phyloP scores from a whole-genome alignment of 2,797 vertebrate genomes.

The Arrhamphus sclerolepis region DNA sequence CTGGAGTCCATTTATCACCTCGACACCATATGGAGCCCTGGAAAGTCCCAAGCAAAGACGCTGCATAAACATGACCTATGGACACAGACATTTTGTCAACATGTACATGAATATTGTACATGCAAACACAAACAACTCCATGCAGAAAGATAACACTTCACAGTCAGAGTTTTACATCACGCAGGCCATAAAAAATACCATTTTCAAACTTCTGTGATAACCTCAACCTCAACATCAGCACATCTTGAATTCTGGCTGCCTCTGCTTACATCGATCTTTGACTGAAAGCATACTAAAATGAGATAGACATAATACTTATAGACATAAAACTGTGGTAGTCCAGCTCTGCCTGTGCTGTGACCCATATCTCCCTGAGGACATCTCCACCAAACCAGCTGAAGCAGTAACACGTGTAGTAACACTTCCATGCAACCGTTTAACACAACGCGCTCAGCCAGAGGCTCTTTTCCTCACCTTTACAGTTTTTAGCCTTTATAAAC shows the following conservation, averaged over 20 bases:
- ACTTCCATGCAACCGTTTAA: slow-evolving; percentile 59
- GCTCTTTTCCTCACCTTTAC: slow-evolving; percentile 51
- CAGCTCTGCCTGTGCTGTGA: slow-evolving; percentile 37
- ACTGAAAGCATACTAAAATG: slow-evolving; percentile 16
- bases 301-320: slow-evolving; percentile 43
- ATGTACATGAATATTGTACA: slow-evolving; percentile 13
- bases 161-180: too few species aligned
- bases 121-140: slow-evolving; percentile 19
- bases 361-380: slow-evolving; percentile 77
- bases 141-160: background rate
- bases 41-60: slow-evolving; percentile 45
- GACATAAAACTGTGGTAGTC: slow-evolving; percentile 28
- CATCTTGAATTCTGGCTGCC: slow-evolving; percentile 16
- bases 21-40: slow-evolving; percentile 51
- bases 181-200: too few species aligned
- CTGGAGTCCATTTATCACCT: slow-evolving; percentile 54
- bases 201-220: background rate
- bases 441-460: slow-evolving; percentile 33
- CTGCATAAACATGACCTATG: slow-evolving; percentile 24
- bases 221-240: slow-evolving; percentile 3
- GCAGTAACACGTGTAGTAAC: slow-evolving; percentile 65
- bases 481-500: slow-evolving; percentile 24
- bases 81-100: slow-evolving; percentile 13
- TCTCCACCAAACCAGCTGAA: slow-evolving; percentile 62
- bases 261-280: slow-evolving; percentile 1